phyloP scores from a whole-genome alignment of 2,888 invertebrate genomes.

The Chrysolina haemoptera region DNA sequence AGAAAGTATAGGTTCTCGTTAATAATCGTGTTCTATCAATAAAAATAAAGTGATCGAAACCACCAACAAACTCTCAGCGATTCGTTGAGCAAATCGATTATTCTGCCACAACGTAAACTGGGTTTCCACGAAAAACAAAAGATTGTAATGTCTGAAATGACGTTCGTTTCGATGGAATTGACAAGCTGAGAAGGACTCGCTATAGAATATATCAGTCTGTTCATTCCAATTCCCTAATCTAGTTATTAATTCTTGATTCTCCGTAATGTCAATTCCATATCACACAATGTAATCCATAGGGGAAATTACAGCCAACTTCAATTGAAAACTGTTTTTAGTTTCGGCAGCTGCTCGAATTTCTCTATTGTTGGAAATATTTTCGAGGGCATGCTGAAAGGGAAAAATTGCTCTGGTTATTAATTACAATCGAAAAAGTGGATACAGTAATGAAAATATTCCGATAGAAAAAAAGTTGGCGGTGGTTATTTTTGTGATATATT shows the following conservation, averaged over 20 bases:
- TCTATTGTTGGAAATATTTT: neutral
- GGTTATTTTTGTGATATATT: neutral
- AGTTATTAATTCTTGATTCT: conserved; percentile 22
- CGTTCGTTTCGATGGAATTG: conserved; percentile 12
- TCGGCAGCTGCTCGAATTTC: conserved; percentile 9
- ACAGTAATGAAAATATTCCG: neutral
- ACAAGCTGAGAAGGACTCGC: conserved; percentile 6
- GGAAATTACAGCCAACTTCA: conserved; percentile 22
- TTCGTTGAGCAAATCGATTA: neutral
- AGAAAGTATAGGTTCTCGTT: no score
- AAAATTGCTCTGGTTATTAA: neutral
- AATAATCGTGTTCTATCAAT: no score
- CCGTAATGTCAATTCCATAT: conserved; percentile 17
- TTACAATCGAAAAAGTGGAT: conserved; percentile 11
- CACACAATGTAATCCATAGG: conserved; percentile 9
- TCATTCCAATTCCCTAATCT: conserved; percentile 20
- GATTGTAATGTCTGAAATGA: neutral
- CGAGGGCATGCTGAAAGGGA: neutral
- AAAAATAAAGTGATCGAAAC: no score
- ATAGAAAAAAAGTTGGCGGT: neutral
- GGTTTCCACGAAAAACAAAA: conserved; percentile 2
- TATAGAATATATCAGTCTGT: conserved; percentile 11
- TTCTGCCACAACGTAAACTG: neutral
- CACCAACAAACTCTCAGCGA: no score
- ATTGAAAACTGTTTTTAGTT: conserved; percentile 15